Base-by-base conservation (phyloP, 2,797 vertebrate species). In the Oryzias sinensis region DNA sequence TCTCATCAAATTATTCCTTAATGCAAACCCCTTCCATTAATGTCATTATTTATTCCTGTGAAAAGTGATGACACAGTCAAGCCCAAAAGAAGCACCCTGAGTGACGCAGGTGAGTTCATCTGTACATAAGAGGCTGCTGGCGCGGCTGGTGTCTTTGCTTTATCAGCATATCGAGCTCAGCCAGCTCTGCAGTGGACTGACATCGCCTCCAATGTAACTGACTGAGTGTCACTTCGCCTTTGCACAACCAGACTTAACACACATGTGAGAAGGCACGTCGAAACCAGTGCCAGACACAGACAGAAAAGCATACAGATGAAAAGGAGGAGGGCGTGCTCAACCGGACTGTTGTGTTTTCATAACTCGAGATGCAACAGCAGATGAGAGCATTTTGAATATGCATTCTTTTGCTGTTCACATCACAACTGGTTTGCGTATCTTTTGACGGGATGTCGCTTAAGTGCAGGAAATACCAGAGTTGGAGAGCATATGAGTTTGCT, bases 391-490 rank as follows among this genome's bases (percentile, higher is more conserved):
- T 71, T 65, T 27, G 57, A 54, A 51, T 51, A 50, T 65, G 47
- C 50, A 47, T 55, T 63, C 46, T 43, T 1, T 43, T 47, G 68
- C 61, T 74, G 62, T 56, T 65, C 25, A 20, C 53, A 80, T 75
- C 70, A 49, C 63, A 56, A 53, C 62, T 24, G 67, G 25, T 68
- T 79, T 60, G 51, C 55, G 51, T 45, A 72, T 61, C 65, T 68
- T 68, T n/a, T 59, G 79, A 62, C 0, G 67, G 52, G 60, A 64
- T 15, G 56, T 43, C 53, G 58, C 74, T 57, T 59, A 53, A 6
- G 43, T 4, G 15, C 72, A 77, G 83, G 81, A 87, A 84, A 80
- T 78, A 71, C 59, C 71, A 56, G 64, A 50, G 72, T 62, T 57
- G 2, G 43, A 69, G 77, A 81, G 71, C 70, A 51, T 29, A 68